Base-by-base conservation (phyloP, 2,888 invertebrate genomes). In the Orthonevra nobilis region DNA sequence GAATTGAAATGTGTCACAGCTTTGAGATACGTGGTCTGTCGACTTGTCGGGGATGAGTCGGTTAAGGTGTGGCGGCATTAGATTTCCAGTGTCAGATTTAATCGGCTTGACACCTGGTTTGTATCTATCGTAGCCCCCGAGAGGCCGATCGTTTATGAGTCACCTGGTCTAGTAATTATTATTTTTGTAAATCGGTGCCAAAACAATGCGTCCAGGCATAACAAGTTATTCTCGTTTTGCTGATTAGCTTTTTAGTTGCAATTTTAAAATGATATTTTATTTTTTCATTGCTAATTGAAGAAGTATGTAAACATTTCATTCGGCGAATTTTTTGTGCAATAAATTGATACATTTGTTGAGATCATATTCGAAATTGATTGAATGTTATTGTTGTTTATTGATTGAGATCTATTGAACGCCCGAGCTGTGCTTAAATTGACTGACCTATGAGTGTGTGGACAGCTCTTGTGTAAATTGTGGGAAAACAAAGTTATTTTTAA, bases 161-260 rank as follows among this genome's bases (percentile, higher is more conserved):
- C 52, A 52, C 20, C 34, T 69, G 42, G 50, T 56, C 58, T 50
- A 60, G 50, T 69, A 69, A 50, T 69, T 69, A n/a, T n/a, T n/a
- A n/a, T n/a, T 26, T 40, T n/a, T 14, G 14, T 48, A 32, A 50
- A 42, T 50, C 17, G 58, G 60, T 40, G 50, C 23, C 32, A 48
- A 50, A 32, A 36, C 20, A 46, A 28, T 3, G 30, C 7, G 17
- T n/a, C 12, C 48, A 9, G 56, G 46, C 60, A 60, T 38, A 46
- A 58, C 69, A 50, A 32, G 58, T 60, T 60, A 42, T 60, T 60
- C 69, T 50, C 12, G 69, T 69, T 69, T 60, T 32, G 46, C 46
- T 36, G 38, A 66, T 46, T 56, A 46, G 28, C 34, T 15, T 36
- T 9, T 10, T 12, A 19, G 44, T 2, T 44, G 32, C 23, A 50